These are phyloP conservation scores for Nannospalax galili DNA, from an alignment of 2,113 vertebrate species.

Conservation along the genomic window DNA sequence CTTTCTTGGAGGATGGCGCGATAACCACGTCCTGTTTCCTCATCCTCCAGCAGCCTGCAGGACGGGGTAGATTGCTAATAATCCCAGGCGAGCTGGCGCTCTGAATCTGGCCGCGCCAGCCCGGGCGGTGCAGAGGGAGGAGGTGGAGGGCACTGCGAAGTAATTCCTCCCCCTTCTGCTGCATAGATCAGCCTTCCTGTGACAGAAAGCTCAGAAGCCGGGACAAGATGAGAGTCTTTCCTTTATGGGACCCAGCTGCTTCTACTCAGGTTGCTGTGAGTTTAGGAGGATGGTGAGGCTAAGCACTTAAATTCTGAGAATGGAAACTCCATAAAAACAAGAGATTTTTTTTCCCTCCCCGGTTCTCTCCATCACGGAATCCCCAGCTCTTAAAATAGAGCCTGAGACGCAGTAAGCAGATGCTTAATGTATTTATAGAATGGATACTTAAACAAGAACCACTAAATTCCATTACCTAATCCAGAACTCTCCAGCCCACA, in stretches of 20 bases:
- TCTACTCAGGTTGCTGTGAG: background rate
- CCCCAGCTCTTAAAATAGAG: slow-evolving; percentile 62
- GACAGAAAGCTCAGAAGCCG: background rate
- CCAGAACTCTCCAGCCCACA: background rate
- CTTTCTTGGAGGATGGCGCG: background rate
- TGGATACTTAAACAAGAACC: background rate
- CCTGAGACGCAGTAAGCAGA: background rate
- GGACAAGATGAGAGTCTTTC: background rate
- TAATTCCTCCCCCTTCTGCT: slow-evolving; percentile 18
- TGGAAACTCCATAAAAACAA: background rate
- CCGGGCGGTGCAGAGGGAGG: background rate
- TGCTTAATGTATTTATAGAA: background rate
- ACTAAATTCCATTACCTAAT: background rate
- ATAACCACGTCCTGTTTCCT: background rate
- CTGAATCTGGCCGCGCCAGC: background rate
- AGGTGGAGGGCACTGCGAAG: background rate
- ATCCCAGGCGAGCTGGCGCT: background rate
- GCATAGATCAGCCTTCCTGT: slow-evolving; percentile 23
- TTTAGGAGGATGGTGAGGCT: background rate
- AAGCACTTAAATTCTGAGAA: background rate
- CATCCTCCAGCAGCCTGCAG: background rate
- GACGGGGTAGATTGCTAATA: background rate
- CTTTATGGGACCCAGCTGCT: background rate
- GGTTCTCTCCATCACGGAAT: slow-evolving; percentile 46
- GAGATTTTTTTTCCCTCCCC: background rate